These are phyloP conservation scores for Microcebus murinus DNA, from an alignment of 2,113 vertebrate species.

Conservation along the genomic window DNA sequence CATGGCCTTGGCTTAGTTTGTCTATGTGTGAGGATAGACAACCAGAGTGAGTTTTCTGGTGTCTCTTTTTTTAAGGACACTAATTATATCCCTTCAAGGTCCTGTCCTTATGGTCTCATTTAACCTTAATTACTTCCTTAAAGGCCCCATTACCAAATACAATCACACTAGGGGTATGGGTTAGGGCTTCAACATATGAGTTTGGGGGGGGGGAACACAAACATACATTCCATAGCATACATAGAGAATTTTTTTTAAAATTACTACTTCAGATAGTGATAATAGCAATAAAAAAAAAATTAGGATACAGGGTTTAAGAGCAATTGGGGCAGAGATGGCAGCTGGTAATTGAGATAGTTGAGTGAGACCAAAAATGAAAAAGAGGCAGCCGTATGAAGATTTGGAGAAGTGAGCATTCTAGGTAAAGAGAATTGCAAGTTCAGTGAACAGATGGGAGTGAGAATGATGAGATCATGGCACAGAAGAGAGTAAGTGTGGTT, in stretches of 20 bases:
- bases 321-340: background rate
- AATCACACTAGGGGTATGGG: background rate
- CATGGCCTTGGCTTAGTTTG: background rate
- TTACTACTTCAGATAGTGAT: background rate
- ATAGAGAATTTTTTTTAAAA: background rate
- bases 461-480: background rate
- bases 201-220: background rate
- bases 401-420: background rate
- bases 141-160: background rate
- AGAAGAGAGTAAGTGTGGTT: background rate
- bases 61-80: background rate
- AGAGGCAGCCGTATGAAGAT: background rate
- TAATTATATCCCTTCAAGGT: background rate
- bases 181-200: background rate
- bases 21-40: accelerated
- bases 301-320: background rate
- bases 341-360: background rate
- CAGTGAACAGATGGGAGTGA: background rate
- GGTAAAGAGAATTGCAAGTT: background rate
- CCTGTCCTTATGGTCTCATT: background rate
- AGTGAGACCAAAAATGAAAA: background rate
- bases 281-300: background rate
- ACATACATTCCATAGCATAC: background rate
- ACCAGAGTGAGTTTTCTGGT: background rate
- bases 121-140: background rate